Base-by-base conservation (phyloP, 2,797 vertebrate genomes). In the Botia kubotai region DNA sequence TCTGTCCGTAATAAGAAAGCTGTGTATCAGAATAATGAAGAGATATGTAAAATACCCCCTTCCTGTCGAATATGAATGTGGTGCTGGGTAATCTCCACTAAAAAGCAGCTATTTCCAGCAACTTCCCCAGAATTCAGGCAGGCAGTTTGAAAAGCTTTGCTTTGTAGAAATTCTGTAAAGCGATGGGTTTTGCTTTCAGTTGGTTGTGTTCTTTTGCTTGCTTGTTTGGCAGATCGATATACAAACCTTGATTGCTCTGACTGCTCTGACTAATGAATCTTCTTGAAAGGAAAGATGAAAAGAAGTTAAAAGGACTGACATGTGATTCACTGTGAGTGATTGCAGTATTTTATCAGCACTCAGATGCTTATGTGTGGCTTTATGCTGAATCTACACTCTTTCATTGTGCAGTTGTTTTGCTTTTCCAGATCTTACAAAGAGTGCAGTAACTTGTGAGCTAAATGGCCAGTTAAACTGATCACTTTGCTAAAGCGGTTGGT, bases 401-500 rank as follows among this genome's bases (percentile, higher is more conserved):
- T 94, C 93, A 71, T 71, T 23, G 60, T 63, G 58, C 58, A 71
- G 55, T 46, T 46, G 11, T 16, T n/a, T 14, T 57, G 58, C 92
- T 91, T 92, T 50, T 63, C 26, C 57, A 79, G 58, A 48, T 72
- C 58, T 79, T 43, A 33, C 91, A 92, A 94, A 94, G 94, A 96
- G 94, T 95, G 91, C 94, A 92, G 94, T 93, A 95, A 96, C 96
- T 89, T 94, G 97, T 96, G 95, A 90, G 93, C 91, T 92, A 94
- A 95, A 95, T 95, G 93, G 91, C 93, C 95, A 93, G 91, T 96
- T 96, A 95, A 94, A 94, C 87, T 96, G 95, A 96, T 96, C 91
- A 94, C 95, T 95, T 73, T 82, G 46, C 74, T 77, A 52, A 71
- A 36, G 21, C 29, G 55, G 14, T 68, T 62, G 58, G 58, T 62